A percentile compares a stretch with the other conserved stretches of the same genome.
These are phyloP conservation scores for Polietes domitor DNA, from an alignment of 2,888 invertebrate genomes.

Conservation along the genomic window DNA sequence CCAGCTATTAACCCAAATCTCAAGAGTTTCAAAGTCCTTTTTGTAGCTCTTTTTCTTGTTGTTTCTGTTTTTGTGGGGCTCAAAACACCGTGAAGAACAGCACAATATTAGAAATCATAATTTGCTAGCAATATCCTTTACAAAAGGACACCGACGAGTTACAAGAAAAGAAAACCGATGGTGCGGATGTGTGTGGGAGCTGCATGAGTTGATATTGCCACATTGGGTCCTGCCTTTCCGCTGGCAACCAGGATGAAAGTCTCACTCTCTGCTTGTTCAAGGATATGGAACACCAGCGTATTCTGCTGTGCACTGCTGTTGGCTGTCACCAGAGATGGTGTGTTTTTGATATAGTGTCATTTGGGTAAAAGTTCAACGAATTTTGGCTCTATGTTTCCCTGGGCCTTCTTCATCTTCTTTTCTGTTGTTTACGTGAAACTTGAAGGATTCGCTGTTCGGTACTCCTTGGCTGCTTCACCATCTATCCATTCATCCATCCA, in stretches of 20 bases:
- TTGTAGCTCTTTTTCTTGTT: slow-evolving; percentile 18
- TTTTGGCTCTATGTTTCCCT: slow-evolving; percentile 28
- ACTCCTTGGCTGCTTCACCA: background rate
- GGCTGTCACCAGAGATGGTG: slow-evolving; percentile 42
- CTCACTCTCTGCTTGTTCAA: background rate
- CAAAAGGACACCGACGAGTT: slow-evolving; percentile 1
- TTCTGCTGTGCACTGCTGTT: background rate
- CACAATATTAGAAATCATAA: slow-evolving; percentile 25
- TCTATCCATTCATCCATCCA: background rate
- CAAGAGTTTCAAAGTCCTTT: slow-evolving; percentile 69
- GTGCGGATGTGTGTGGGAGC: background rate
- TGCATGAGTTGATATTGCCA: background rate
- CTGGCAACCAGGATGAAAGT: background rate
- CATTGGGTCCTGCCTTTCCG: background rate
- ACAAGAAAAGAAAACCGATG: background rate
- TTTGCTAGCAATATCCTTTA: slow-evolving; percentile 38
- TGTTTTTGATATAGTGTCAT: slow-evolving; percentile 62
- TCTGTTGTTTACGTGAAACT: background rate
- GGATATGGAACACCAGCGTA: background rate
- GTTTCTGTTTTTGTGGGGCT: background rate
- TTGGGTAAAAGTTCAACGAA: slow-evolving; percentile 65
- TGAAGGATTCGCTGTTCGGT: background rate
- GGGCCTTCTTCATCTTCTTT: background rate
- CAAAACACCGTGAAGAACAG: background rate
- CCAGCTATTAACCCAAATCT: slow-evolving; percentile 78